These are phyloP conservation scores for Torymus tubicola DNA, from an alignment of 2,888 invertebrate species.

Conservation along the genomic window DNA sequence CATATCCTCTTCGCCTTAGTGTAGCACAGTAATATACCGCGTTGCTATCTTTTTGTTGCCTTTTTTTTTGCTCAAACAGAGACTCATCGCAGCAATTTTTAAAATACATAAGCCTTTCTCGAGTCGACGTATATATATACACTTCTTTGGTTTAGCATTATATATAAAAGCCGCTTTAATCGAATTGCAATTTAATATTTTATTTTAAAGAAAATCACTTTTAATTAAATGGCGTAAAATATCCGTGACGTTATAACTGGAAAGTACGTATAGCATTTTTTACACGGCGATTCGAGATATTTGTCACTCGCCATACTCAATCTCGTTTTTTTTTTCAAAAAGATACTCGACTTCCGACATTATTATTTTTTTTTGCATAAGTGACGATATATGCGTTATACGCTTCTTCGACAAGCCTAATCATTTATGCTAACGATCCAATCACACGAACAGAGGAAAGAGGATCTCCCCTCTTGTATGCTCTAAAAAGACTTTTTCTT, in stretches of 20 bases:
- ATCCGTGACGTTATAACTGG: constrained; percentile 33
- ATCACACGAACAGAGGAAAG: constrained; percentile 55
- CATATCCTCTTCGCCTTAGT: neutral
- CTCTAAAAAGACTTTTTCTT: constrained; percentile 19
- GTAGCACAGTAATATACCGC: constrained; percentile 24
- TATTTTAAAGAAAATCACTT: constrained; percentile 21
- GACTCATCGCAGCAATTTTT: constrained; percentile 50
- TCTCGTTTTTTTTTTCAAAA: constrained; percentile 18
- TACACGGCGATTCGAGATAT: constrained; percentile 48
- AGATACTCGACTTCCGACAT: neutral
- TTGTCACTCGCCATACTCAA: constrained; percentile 21
- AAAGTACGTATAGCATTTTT: constrained; percentile 34
- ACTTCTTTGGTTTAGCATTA: constrained; percentile 40
- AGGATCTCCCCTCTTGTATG: neutral
- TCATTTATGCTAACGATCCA: constrained; percentile 59
- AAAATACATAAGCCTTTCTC: constrained; percentile 52
- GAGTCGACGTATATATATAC: constrained; percentile 48
- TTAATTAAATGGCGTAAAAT: constrained; percentile 18
- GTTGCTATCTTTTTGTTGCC: constrained; percentile 13
- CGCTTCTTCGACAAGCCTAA: constrained; percentile 57
- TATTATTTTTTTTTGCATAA: constrained; percentile 37
- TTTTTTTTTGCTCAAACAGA: constrained; percentile 30
- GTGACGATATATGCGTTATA: constrained; percentile 53
- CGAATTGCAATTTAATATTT: constrained; percentile 20
- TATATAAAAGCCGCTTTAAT: constrained; percentile 40